Evolutionary conservation across 2,888 invertebrate species (phyloP).

Genomic region (Carterocephalus palaemon): DNA sequence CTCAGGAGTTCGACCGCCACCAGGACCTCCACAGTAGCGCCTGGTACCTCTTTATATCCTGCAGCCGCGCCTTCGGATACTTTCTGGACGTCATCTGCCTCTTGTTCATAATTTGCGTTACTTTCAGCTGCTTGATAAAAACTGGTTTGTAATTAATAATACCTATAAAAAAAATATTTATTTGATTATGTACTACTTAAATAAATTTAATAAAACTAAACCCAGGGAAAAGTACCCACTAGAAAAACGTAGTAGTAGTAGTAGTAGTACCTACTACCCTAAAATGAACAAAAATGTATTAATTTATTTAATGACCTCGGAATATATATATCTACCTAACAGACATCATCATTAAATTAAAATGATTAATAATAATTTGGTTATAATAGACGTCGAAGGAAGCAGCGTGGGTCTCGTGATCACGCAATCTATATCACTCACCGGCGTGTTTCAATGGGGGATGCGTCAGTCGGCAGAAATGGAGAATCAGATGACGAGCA

Average conservation of each 20-base stretch:
- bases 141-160: conserved; percentile 45
- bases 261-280: too few relatives aligned
- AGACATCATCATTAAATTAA: too few relatives aligned
- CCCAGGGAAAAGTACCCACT: too few relatives aligned
- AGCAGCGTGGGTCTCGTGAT: conserved; percentile 82
- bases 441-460: conserved; percentile 86
- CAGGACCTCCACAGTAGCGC: conserved; percentile 83
- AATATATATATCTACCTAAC: too few relatives aligned
- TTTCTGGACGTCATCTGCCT: conserved; percentile 82
- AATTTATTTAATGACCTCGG: too few relatives aligned
- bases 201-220: background rate
- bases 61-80: conserved; percentile 82
- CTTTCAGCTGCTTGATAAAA: conserved; percentile 80
- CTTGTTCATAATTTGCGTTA: conserved; percentile 81
- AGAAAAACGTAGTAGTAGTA: too few relatives aligned
- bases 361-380: conserved; percentile 3
- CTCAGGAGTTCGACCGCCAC: conserved; percentile 75
- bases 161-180: background rate
- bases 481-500: conserved; percentile 87
- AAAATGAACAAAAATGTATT: too few relatives aligned
- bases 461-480: conserved; percentile 93
- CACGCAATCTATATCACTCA: conserved; percentile 81
- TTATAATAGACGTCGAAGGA: conserved; percentile 66
- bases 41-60: conserved; percentile 82
- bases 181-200: background rate